Percentiles rank a stretch among this genome's conserved stretches.
Evolutionary conservation across 2,113 vertebrate species (phyloP).

Genomic region (Zingel zingel): DNA sequence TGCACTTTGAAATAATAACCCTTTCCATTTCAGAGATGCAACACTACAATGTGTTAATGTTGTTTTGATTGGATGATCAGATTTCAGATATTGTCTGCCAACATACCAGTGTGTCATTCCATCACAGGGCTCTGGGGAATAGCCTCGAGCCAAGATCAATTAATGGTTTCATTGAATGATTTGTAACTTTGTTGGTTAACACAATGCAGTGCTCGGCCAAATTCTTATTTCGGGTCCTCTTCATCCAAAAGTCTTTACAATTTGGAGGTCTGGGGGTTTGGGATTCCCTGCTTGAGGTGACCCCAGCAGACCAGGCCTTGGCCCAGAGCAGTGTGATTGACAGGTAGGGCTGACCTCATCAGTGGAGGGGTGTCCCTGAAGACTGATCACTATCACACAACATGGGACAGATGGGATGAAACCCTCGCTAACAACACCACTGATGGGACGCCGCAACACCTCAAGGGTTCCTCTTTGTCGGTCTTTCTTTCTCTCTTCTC

Average conservation of each 20-base stretch:
- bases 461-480: constrained; percentile 34
- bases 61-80: constrained; percentile 15
- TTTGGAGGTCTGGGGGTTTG: constrained; percentile 53
- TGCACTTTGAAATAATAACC: constrained; percentile 3
- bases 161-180: constrained; percentile 22
- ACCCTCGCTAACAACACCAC: constrained; percentile 63
- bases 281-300: constrained; percentile 68
- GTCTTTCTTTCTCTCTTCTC: not conserved
- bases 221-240: constrained; percentile 25
- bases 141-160: constrained; percentile 24
- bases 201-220: constrained; percentile 11
- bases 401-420: constrained; percentile 73
- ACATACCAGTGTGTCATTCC: constrained; percentile 4
- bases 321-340: constrained; percentile 71
- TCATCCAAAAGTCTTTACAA: constrained; percentile 44
- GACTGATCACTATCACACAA: constrained; percentile 79
- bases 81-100: constrained; percentile 25
- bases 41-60: constrained; percentile 9
- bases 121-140: constrained; percentile 8
- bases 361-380: constrained; percentile 74
- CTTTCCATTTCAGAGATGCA: constrained; percentile 1
- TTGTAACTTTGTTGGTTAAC: constrained; percentile 31
- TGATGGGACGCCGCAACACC: constrained; percentile 47
- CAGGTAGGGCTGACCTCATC: constrained; percentile 78
- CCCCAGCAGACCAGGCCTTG: constrained; percentile 54